Percentiles rank a stretch among this genome's conserved stretches.
These are phyloP conservation scores for Nematolebias whitei DNA, from an alignment of 2,113 vertebrate species.

Conservation along the genomic window DNA sequence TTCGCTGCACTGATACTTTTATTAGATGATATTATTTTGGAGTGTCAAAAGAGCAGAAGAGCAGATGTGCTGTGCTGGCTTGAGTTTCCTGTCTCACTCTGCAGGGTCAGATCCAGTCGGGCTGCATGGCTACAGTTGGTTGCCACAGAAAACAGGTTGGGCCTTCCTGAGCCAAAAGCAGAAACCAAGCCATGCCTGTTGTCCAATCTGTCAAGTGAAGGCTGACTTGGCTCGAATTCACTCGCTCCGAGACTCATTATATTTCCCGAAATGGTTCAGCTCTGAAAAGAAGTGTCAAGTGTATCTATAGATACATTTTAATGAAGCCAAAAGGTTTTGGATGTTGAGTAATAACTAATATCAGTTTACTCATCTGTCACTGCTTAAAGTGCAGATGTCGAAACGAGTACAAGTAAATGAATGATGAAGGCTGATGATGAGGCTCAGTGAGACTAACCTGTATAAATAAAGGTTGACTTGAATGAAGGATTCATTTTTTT, in stretches of 20 bases:
- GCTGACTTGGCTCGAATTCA: conserved; percentile 31
- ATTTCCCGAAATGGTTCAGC: conserved; percentile 15
- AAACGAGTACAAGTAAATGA: neutral
- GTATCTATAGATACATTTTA: conserved; percentile 15
- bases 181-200: conserved; percentile 38
- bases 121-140: conserved; percentile 28
- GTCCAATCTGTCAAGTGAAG: conserved; percentile 59
- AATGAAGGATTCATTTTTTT: too few species aligned
- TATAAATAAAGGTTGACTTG: too few species aligned
- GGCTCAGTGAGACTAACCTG: too few species aligned
- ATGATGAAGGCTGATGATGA: too few species aligned
- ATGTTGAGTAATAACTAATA: neutral
- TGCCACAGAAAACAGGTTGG: conserved; percentile 41
- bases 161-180: conserved; percentile 44
- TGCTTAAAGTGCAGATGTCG: neutral
- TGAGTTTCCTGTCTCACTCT: conserved; percentile 9
- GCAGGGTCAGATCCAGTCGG: conserved; percentile 31
- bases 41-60: neutral
- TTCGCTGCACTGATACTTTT: neutral
- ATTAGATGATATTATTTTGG: conserved; percentile 4
- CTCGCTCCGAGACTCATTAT: neutral
- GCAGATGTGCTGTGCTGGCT: conserved; percentile 30
- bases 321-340: neutral
- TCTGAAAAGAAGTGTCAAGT: conserved; percentile 20
- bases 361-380: neutral